Evolutionary conservation across 2,113 vertebrate species (phyloP).

Genomic region (Prunella fulvescens): DNA sequence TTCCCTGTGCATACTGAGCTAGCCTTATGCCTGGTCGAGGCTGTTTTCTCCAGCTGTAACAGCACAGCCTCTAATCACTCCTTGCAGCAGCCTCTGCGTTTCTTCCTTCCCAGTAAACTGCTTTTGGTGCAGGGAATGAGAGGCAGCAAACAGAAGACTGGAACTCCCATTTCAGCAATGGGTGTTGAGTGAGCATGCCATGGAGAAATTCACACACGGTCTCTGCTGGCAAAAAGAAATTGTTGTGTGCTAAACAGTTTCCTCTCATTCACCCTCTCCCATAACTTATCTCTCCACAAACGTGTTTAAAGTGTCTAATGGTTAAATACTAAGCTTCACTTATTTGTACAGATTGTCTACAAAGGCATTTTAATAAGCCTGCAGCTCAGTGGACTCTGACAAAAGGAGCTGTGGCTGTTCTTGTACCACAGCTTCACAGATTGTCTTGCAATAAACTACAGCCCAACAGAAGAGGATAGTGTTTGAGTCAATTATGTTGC

Average conservation of each 20-base stretch:
- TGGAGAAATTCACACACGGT: not conserved
- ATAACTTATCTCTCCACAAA: not conserved
- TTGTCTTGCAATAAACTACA: slow-evolving; percentile 14
- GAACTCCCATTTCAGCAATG: not conserved
- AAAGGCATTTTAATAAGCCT: not conserved
- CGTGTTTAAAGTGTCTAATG: not conserved
- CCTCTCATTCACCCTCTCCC: not conserved
- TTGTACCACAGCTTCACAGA: not conserved
- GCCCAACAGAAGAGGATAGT: slow-evolving; percentile 20
- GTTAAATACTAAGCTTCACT: not conserved
- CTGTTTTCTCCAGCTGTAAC: not conserved
- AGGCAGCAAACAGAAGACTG: not conserved
- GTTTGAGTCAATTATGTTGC: slow-evolving; percentile 57
- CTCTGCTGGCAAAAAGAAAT: not conserved
- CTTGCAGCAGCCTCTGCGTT: not conserved
- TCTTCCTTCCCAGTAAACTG: not conserved
- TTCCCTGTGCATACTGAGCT: not conserved
- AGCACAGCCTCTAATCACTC: not conserved
- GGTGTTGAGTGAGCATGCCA: not conserved
- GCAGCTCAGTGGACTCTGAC: not conserved
- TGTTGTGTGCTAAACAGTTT: not conserved
- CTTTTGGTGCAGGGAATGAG: not conserved
- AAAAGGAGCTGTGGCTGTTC: not conserved
- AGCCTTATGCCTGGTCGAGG: not conserved
- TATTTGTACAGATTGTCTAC: not conserved